Conservation (phyloP, 2,888 invertebrate genomes). For the Drosophila recens region DNA sequence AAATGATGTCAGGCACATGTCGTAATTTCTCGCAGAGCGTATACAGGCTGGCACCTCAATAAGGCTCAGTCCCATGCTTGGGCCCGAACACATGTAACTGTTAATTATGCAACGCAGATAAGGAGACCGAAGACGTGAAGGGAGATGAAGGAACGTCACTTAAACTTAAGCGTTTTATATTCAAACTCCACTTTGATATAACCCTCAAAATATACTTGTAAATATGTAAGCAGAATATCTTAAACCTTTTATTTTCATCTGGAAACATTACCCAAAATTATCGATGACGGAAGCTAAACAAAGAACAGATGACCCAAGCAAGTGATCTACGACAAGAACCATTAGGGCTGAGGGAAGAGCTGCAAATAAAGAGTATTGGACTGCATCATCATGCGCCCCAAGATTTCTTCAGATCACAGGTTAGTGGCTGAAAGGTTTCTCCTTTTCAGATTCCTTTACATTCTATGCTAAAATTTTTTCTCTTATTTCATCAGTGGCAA, state of each 20-base stretch:
- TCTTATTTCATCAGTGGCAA: conserved; percentile 53
- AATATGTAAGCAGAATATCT: background rate
- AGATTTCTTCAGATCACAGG: conserved; percentile 61
- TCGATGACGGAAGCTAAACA: conserved; percentile 11
- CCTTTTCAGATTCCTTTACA: background rate
- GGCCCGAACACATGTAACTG: conserved; percentile 59
- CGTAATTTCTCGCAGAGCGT: conserved; percentile 64
- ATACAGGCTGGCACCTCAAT: conserved; percentile 33
- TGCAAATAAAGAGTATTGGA: conserved; percentile 1
- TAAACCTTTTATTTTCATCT: background rate
- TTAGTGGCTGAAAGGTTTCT: conserved; percentile 2
- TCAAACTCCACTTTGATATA: conserved; percentile 26
- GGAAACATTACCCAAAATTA: background rate
- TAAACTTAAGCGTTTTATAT: conserved; percentile 31
- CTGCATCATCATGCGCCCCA: conserved; percentile 30
- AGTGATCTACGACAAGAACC: conserved; percentile 40
- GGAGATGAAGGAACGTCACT: conserved; percentile 10
- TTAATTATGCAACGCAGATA: conserved; percentile 72
- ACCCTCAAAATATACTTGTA: conserved; percentile 23
- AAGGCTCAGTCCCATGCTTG: conserved; percentile 13
- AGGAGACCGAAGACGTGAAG: conserved; percentile 46
- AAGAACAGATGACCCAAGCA: background rate
- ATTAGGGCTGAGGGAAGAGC: conserved; percentile 30
- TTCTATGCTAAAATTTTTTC: background rate
- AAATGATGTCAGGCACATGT: conserved; percentile 72